Evolutionary conservation across 2,113 vertebrate genomes (phyloP).

Genomic region (Onychorhynchus coronatus): DNA sequence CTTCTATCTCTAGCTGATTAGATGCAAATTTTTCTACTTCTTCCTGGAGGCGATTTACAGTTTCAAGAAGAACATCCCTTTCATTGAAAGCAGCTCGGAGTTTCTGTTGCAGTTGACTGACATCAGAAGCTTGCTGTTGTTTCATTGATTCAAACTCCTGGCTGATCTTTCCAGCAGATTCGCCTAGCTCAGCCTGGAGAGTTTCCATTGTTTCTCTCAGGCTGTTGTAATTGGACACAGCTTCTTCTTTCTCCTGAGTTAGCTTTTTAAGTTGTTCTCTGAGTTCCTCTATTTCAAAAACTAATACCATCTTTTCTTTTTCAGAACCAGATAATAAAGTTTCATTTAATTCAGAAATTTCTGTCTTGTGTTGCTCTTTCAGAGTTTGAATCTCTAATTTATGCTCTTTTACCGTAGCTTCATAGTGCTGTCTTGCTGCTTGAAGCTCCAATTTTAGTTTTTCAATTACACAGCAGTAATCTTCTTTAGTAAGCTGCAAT

Average conservation of each 20-base stretch:
- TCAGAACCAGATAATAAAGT: conserved; percentile 63
- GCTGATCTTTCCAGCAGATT: conserved; percentile 86
- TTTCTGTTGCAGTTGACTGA: conserved; percentile 83
- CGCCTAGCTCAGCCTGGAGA: conserved; percentile 82
- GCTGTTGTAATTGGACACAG: conserved; percentile 78
- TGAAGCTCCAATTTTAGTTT: conserved; percentile 75
- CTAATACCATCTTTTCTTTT: conserved; percentile 71
- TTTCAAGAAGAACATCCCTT: conserved; percentile 78
- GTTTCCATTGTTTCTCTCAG: conserved; percentile 81
- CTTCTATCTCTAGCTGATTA: conserved; percentile 55
- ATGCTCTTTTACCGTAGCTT: conserved; percentile 41
- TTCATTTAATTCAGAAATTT: conserved; percentile 71
- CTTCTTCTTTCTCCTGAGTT: conserved; percentile 82
- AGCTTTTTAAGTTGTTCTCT: conserved; percentile 77
- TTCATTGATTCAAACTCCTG: conserved; percentile 86
- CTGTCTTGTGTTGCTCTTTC: conserved; percentile 69
- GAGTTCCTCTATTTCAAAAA: conserved; percentile 75
- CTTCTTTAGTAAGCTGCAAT: conserved; percentile 86
- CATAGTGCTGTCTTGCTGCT: conserved; percentile 11
- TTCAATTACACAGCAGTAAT: conserved; percentile 69
- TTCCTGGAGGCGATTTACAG: conserved; percentile 68
- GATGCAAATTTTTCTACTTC: conserved; percentile 65
- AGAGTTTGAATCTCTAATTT: conserved; percentile 62
- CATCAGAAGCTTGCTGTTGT: conserved; percentile 80
- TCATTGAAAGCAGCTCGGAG: conserved; percentile 78